These are phyloP conservation scores for Eupithecia exiguata DNA, from an alignment of 2,888 invertebrate species.

Conservation along the genomic window DNA sequence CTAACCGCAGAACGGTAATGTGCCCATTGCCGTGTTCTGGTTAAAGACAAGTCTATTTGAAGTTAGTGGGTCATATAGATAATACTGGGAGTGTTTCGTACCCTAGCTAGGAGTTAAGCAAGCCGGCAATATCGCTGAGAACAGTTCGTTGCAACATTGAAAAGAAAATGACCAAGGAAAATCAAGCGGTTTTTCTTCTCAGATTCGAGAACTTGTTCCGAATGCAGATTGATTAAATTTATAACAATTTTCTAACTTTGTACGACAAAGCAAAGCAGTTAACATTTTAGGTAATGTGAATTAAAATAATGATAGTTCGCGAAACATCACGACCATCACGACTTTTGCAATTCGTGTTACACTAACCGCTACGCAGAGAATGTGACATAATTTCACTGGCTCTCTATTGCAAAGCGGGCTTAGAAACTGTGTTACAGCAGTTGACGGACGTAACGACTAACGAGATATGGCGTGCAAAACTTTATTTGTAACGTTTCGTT, in stretches of 20 bases:
- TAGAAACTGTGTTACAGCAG: conserved; percentile 53
- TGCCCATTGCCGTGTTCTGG: conserved; percentile 17
- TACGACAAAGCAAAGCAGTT: conserved; percentile 19
- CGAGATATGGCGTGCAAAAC: conserved; percentile 36
- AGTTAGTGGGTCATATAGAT: conserved; percentile 17
- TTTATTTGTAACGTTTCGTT: conserved; percentile 29
- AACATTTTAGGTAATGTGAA: conserved; percentile 44
- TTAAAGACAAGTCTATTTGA: conserved; percentile 19
- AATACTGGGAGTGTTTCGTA: conserved; percentile 11
- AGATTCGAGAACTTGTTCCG: not conserved
- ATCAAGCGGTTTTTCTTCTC: not conserved
- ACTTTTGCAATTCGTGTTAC: conserved; percentile 67
- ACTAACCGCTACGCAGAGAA: conserved; percentile 62
- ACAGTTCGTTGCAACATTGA: conserved; percentile 1
- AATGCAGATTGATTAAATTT: not conserved
- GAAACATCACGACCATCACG: conserved; percentile 55
- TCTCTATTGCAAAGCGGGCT: conserved; percentile 51
- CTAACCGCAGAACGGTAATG: conserved; percentile 17
- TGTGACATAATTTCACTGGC: conserved; percentile 67
- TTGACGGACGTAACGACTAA: conserved; percentile 34
- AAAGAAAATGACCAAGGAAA: not conserved
- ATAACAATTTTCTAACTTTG: not conserved
- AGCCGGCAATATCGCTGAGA: not conserved
- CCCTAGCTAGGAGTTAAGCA: not conserved
- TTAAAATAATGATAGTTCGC: conserved; percentile 51